phyloP scores from a whole-genome alignment of 2,888 invertebrate genomes.

The Erebia ligea region DNA sequence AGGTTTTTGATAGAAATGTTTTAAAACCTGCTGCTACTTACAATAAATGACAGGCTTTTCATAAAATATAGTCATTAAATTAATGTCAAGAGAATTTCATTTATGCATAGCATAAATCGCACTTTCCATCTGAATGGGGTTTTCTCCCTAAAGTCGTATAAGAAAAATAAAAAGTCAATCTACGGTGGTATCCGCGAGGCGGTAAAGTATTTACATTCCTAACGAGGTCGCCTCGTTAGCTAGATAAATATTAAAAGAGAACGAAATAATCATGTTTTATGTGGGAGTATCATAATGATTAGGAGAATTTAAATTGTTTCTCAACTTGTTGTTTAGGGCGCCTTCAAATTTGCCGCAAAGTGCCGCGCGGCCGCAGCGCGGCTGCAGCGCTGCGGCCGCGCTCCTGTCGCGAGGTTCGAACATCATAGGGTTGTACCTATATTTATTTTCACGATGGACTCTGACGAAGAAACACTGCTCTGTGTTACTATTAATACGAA shows the following conservation, averaged over 20 bases:
- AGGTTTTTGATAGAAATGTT: too few species aligned
- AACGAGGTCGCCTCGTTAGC: slow-evolving; percentile 39
- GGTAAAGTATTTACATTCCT: slow-evolving; percentile 42
- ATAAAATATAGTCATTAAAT: too few species aligned
- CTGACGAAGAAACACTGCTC: too few species aligned
- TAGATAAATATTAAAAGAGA: slow-evolving; percentile 35
- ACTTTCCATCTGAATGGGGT: background rate
- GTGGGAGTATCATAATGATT: background rate
- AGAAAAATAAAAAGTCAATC: slow-evolving; percentile 33
- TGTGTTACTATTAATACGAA: too few species aligned
- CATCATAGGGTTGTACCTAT: too few species aligned
- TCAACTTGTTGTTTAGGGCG: background rate
- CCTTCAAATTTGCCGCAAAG: too few species aligned
- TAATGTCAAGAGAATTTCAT: too few species aligned
- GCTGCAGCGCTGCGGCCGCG: too few species aligned
- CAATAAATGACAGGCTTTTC: background rate
- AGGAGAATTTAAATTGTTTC: background rate
- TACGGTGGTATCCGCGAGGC: slow-evolving; percentile 34
- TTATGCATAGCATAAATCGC: background rate
- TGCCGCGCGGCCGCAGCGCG: too few species aligned
- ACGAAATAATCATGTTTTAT: slow-evolving; percentile 5
- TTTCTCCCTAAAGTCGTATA: slow-evolving; percentile 2
- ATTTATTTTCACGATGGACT: too few species aligned
- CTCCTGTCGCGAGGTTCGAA: too few species aligned
- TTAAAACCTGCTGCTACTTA: too few species aligned